A percentile compares a stretch with the other conserved stretches of the same genome.
Conservation (phyloP, 2,888 invertebrate genomes). For the Phaonia tiefii region DNA sequence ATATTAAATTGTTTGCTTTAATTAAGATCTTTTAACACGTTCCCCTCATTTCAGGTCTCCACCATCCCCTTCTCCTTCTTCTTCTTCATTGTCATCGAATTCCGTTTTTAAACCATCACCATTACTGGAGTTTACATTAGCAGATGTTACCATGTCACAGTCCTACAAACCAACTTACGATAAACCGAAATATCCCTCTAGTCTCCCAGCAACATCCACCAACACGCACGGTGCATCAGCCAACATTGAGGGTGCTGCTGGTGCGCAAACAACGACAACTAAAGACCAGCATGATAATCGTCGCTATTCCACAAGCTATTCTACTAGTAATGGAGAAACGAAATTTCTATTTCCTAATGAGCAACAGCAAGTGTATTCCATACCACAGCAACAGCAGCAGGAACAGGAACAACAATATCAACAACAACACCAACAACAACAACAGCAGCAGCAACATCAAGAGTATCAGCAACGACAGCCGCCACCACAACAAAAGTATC, state of each 20-base stretch:
- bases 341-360: slow-evolving; percentile 68
- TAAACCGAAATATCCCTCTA: slow-evolving; percentile 66
- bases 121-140: slow-evolving; percentile 74
- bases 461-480: not conserved
- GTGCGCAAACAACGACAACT: slow-evolving; percentile 47
- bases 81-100: slow-evolving; percentile 13
- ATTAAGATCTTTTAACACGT: not conserved
- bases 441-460: slow-evolving; percentile 9
- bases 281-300: slow-evolving; percentile 55
- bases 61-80: slow-evolving; percentile 6
- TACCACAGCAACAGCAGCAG: slow-evolving; percentile 16
- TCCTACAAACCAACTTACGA: slow-evolving; percentile 72
- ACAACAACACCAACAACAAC: slow-evolving; percentile 46
- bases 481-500: slow-evolving; percentile 27
- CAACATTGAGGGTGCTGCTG: slow-evolving; percentile 21
- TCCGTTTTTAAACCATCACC: slow-evolving; percentile 74
- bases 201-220: slow-evolving; percentile 10
- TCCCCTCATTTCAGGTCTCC: not conserved
- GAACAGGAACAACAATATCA: slow-evolving; percentile 42
- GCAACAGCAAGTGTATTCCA: slow-evolving; percentile 51
- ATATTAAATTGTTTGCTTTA: not conserved
- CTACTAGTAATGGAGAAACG: slow-evolving; percentile 35
- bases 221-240: slow-evolving; percentile 20
- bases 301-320: slow-evolving; percentile 54
- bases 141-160: slow-evolving; percentile 71